Conservation (phyloP, 2,113 vertebrate species). For the Psilopsiagon aurifrons region DNA sequence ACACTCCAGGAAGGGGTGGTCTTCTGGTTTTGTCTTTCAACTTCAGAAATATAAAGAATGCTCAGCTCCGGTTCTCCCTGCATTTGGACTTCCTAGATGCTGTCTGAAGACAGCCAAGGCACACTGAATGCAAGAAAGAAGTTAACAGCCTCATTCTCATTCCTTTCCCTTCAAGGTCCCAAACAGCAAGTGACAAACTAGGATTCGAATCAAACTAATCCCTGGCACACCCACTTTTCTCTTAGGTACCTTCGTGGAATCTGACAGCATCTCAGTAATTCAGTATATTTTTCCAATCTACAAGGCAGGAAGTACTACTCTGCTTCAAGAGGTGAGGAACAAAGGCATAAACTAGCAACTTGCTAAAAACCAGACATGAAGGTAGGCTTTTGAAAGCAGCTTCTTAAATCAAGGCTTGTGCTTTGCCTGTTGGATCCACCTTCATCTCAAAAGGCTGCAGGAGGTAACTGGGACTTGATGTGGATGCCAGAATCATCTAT, state of each 20-base stretch:
- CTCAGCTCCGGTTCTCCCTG: not conserved
- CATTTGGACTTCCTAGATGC: not conserved
- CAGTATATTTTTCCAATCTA: not conserved
- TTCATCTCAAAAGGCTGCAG: not conserved
- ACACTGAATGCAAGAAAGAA: not conserved
- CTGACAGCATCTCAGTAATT: not conserved
- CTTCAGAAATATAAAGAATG: not conserved
- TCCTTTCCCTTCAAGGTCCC: not conserved
- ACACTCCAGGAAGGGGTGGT: constrained; percentile 5
- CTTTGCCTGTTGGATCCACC: not conserved
- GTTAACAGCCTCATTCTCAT: not conserved
- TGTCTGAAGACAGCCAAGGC: not conserved
- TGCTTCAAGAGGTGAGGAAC: not conserved
- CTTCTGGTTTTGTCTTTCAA: constrained; percentile 14
- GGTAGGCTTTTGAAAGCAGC: not conserved
- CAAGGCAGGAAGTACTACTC: not conserved
- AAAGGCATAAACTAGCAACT: not conserved
- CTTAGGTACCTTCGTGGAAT: not conserved
- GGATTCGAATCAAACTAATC: not conserved
- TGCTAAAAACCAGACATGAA: not conserved
- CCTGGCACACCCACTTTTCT: not conserved
- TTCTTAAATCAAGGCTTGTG: not conserved
- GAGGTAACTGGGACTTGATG: not conserved
- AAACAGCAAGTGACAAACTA: not conserved
- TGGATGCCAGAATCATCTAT: not conserved